Percentiles rank a stretch among this genome's conserved stretches.
These are phyloP conservation scores for Acanthurus lineatus DNA, from an alignment of 2,797 vertebrate genomes.

Conservation along the genomic window DNA sequence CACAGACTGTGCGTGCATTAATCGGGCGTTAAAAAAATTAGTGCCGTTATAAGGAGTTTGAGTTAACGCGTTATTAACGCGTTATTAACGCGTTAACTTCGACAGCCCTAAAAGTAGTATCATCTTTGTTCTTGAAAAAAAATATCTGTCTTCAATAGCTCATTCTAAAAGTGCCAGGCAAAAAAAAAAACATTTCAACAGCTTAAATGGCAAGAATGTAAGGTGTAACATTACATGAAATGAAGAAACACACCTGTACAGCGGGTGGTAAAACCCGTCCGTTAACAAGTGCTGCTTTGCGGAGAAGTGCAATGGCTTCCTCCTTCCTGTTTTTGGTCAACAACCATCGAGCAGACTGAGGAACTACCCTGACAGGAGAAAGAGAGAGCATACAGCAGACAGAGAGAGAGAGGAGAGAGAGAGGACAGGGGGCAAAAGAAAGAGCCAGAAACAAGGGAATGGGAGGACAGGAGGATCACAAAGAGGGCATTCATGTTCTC, in stretches of 20 bases:
- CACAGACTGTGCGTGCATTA: too few species aligned
- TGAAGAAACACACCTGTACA: conserved; percentile 65
- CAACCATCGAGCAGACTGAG: conserved; percentile 82
- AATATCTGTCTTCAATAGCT: background rate
- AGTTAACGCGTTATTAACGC: too few species aligned
- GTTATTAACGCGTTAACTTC: too few species aligned
- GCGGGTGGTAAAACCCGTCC: conserved; percentile 78
- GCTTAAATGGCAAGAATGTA: background rate
- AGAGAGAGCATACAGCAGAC: conserved; percentile 1
- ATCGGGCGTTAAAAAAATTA: too few species aligned
- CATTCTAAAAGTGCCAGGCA: background rate
- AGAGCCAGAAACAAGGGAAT: conserved; percentile 2
- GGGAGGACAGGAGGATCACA: conserved; percentile 25
- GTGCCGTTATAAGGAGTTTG: too few species aligned
- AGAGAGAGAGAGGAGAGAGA: conserved; percentile 5
- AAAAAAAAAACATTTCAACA: background rate
- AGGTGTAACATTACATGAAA: background rate
- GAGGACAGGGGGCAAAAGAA: background rate
- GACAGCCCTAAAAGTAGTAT: too few species aligned
- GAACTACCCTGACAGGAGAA: conserved; percentile 67
- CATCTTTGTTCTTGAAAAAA: background rate
- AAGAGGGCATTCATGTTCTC: conserved; percentile 19
- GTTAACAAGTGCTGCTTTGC: conserved; percentile 87
- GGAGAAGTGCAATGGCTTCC: conserved; percentile 87
- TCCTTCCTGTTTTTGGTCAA: conserved; percentile 84